Base-by-base conservation (phyloP, 2,888 invertebrate species). In the Netelia melanura region DNA sequence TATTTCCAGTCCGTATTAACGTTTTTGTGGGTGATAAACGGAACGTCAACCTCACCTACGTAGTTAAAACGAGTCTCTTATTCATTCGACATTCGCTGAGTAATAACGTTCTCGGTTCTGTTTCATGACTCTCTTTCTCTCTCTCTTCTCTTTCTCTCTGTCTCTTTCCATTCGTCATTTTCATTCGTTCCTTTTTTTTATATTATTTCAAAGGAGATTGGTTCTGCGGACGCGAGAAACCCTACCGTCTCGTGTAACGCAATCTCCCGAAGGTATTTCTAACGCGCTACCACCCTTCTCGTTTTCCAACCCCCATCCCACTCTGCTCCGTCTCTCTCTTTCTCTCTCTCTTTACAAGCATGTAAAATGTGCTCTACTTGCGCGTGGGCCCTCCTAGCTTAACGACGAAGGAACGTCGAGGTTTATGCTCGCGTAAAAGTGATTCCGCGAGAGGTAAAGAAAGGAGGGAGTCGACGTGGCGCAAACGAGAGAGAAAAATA, bases 161-260 rank as follows among this genome's bases (percentile, higher is more conserved):
- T 74, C 64, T 54, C 71, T 84, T 58, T 79, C 48, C 78, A 61
- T 78, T 82, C 78, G 75, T 78, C 86, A 64, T 80, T 77, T 85
- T 86, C 81, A 25, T 61, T 44, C 80, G 71, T 82, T 85, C 81
- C 81, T 84, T 89, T 88, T 89, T 86, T 78, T 48, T n/a, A 71
- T 75, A 89, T 90, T 89, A 88, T 91, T 89, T 88, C 83, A 82
- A 75, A 86, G 68, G 87, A 89, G 89, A 91, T 91, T 89, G 89
- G 87, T 81, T 90, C 85, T 81, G 84, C 70, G 81, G 87, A 72
- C 84, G 64, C 83, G 78, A 79, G 86, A 85, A 68, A 70, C 72
- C 30, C 67, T 74, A 43, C 30, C 44, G 72, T 67, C 71, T 75
- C 62, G 80, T 54, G 67, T 83, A 72, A 85, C 65, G 68, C 86